Conservation (phyloP, 2,888 invertebrate species). For the Drosophila niveifrons region DNA sequence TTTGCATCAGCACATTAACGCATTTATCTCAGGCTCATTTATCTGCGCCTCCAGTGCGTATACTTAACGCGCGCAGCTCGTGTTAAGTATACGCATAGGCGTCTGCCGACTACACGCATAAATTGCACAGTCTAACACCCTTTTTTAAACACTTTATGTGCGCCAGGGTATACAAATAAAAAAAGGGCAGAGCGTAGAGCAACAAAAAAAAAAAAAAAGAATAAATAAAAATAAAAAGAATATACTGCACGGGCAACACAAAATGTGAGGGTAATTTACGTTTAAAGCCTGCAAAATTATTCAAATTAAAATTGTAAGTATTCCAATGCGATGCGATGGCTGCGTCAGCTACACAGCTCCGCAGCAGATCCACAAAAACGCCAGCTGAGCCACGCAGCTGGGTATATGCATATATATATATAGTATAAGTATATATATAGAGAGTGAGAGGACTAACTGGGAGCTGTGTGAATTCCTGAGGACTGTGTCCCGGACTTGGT, state of each 20-base stretch:
- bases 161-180: constrained; percentile 38
- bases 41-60: background rate
- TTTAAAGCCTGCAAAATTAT: constrained; percentile 79
- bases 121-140: background rate
- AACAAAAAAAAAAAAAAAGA: constrained; percentile 40
- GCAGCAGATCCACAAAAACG: background rate
- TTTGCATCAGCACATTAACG: background rate
- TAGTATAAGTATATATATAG: background rate
- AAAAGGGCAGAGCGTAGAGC: constrained; percentile 38
- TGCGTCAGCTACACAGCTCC: constrained; percentile 36
- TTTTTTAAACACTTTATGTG: background rate
- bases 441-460: background rate
- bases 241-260: constrained; percentile 62
- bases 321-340: constrained; percentile 77
- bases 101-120: background rate
- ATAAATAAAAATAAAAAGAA: constrained; percentile 22
- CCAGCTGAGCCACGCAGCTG: constrained; percentile 54
- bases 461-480: constrained; percentile 24
- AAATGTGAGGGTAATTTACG: constrained; percentile 78
- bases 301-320: constrained; percentile 80
- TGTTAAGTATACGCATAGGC: background rate
- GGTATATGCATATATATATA: constrained; percentile 11
- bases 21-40: background rate
- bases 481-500: constrained; percentile 22
- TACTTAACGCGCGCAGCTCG: background rate